Conservation (phyloP, 2,888 invertebrate species). For the Plebejus anna region DNA sequence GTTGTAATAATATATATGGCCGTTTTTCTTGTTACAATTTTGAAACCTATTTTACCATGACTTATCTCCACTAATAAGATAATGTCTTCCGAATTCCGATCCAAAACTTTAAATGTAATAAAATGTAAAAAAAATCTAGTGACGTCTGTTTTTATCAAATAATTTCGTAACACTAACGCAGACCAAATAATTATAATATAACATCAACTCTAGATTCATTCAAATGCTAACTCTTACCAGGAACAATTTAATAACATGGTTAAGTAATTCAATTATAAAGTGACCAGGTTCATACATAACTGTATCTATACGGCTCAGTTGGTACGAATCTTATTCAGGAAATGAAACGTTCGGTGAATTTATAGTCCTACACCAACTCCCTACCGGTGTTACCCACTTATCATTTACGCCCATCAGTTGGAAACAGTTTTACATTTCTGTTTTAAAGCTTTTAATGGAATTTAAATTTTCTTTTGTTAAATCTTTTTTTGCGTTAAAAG, state of each 20-base stretch:
- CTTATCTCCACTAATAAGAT: background rate
- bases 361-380: conserved; percentile 59
- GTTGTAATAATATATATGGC: too few relatives aligned
- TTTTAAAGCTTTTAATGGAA: conserved; percentile 39
- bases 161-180: background rate
- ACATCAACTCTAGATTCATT: background rate
- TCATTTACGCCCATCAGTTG: conserved; percentile 63
- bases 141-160: background rate
- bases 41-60: too few relatives aligned
- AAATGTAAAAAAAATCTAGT: background rate
- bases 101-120: too few relatives aligned
- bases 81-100: background rate
- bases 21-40: too few relatives aligned
- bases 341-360: conserved; percentile 73
- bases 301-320: conserved; percentile 44
- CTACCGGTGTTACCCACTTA: conserved; percentile 65
- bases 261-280: conserved; percentile 20
- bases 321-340: conserved; percentile 70
- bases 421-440: conserved; percentile 38
- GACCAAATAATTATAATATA: background rate
- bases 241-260: conserved; percentile 12
- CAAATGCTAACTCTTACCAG: background rate
- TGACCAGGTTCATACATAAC: conserved; percentile 31
- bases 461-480: conserved; percentile 33
- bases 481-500: conserved; percentile 1